A percentile compares a stretch with the other conserved stretches of the same genome.
phyloP scores from a whole-genome alignment of 92 coral and sea anemone genomes.

The Diadumene lineata region DNA sequence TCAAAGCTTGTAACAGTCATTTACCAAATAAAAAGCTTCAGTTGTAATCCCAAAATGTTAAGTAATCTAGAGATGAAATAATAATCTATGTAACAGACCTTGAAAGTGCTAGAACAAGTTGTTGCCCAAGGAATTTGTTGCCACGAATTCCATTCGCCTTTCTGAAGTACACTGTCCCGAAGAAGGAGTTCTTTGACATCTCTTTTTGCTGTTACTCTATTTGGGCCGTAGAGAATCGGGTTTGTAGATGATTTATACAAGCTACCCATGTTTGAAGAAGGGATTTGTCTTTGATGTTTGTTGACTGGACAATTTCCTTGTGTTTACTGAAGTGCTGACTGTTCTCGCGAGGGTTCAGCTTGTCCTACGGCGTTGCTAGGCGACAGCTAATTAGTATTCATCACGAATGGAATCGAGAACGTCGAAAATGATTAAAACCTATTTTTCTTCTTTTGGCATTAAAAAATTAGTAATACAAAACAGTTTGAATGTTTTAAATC shows the following conservation, averaged over 20 bases:
- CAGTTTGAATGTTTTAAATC: too few relatives aligned
- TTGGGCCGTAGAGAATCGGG: constrained; percentile 75
- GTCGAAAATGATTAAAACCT: background rate
- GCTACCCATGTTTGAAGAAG: constrained; percentile 15
- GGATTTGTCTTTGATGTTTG: background rate
- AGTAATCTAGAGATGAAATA: background rate
- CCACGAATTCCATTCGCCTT: constrained; percentile 64
- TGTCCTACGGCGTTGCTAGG: constrained; percentile 24
- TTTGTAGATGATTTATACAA: constrained; percentile 24
- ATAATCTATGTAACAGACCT: constrained; percentile 35
- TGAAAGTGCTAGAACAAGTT: constrained; percentile 56
- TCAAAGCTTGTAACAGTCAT: background rate
- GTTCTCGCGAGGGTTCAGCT: constrained; percentile 2
- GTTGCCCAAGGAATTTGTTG: constrained; percentile 63
- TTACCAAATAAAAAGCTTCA: background rate
- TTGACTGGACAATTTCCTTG: constrained; percentile 1
- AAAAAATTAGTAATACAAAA: too few relatives aligned
- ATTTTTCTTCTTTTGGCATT: background rate
- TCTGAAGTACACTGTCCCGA: constrained; percentile 65
- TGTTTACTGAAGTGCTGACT: constrained; percentile 14
- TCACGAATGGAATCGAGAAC: constrained; percentile 19
- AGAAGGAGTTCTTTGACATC: constrained; percentile 66
- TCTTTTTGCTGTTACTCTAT: constrained; percentile 63
- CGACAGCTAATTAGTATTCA: constrained; percentile 38
- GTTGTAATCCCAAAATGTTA: background rate